phyloP scores from a whole-genome alignment of 2,113 vertebrate species.

The Cyanoderma ruficeps region DNA sequence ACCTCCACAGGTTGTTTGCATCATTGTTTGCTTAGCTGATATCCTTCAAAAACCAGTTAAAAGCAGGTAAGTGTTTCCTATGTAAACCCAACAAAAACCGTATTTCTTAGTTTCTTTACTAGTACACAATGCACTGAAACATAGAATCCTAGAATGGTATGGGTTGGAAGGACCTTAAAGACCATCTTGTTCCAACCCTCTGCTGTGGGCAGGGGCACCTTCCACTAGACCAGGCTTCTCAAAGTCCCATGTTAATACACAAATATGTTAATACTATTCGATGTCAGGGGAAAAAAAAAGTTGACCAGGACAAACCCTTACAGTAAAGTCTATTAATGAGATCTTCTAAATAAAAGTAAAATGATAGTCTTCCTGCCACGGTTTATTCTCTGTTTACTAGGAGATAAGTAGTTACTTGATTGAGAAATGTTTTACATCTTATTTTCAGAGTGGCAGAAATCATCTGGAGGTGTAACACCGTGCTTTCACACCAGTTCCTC shows the following conservation, averaged over 20 bases:
- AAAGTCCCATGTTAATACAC: neutral
- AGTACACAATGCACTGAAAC: neutral
- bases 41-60: neutral
- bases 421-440: neutral
- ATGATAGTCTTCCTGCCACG: neutral
- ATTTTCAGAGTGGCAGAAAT: neutral
- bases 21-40: neutral
- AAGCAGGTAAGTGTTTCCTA: neutral
- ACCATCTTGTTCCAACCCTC: neutral
- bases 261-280: neutral
- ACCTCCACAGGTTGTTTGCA: neutral
- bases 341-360: neutral
- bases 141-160: neutral
- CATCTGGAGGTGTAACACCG: neutral
- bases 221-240: neutral
- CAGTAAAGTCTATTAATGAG: neutral
- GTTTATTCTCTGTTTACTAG: neutral
- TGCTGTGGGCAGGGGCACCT: neutral
- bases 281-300: neutral
- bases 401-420: neutral
- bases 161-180: neutral
- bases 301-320: neutral
- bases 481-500: neutral
- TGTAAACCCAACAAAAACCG: rapidly evolving
- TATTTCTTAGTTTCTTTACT: neutral